phyloP scores from a whole-genome alignment of 2,888 invertebrate genomes.

The Nasonia oneida region DNA sequence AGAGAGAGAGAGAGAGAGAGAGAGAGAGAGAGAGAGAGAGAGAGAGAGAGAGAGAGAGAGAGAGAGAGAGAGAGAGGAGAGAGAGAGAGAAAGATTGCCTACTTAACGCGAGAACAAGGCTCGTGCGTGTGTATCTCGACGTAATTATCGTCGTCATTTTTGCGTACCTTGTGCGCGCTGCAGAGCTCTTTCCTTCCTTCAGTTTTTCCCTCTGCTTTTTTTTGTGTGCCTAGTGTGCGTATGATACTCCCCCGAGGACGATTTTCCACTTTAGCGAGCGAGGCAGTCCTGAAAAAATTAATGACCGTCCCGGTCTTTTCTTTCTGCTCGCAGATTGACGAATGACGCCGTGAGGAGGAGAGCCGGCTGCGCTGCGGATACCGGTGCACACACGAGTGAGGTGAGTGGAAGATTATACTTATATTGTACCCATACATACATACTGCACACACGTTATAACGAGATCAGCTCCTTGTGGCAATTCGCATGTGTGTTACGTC shows the following conservation, averaged over 20 bases:
- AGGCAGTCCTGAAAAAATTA: constrained; percentile 38
- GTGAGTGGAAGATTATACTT: constrained; percentile 68
- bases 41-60: not conserved
- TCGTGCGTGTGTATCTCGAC: constrained; percentile 25
- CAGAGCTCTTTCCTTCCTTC: constrained; percentile 35
- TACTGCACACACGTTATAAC: not conserved
- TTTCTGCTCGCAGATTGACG: constrained; percentile 71
- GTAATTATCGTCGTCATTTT: constrained; percentile 53
- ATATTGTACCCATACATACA: not conserved
- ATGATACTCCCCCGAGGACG: not conserved
- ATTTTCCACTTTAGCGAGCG: constrained; percentile 51
- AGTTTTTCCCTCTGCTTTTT: constrained; percentile 21
- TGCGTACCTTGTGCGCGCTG: not conserved
- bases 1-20: too few species aligned
- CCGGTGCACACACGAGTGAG: constrained; percentile 70
- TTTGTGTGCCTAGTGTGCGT: not conserved
- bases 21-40: not conserved
- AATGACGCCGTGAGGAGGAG: constrained; percentile 75
- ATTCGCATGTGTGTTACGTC: not conserved
- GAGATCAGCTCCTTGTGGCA: constrained; percentile 39
- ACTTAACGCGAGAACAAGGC: constrained; percentile 43
- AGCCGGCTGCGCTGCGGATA: constrained; percentile 75
- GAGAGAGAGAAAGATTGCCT: constrained; percentile 45
- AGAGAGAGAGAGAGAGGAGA: not conserved
- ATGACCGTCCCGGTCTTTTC: constrained; percentile 56